Evolutionary conservation across 1,140 invertebrate genomes (phyloP).

Genomic region (Temnothorax nylanderi): DNA sequence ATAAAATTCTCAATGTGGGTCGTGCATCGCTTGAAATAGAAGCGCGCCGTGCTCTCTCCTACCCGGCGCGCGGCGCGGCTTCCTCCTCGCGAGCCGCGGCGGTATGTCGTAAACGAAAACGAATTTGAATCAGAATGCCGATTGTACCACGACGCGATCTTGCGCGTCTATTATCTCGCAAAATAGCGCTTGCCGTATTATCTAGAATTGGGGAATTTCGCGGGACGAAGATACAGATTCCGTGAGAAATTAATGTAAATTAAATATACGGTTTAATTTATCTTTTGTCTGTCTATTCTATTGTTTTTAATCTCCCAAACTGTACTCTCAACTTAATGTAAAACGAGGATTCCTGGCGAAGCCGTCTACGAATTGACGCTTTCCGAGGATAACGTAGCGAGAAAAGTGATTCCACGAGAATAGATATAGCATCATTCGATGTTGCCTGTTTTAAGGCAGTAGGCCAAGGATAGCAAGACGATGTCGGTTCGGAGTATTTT

Average conservation of each 20-base stretch:
- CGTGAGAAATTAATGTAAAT: neutral
- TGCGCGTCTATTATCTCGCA: neutral
- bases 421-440: slow-evolving; percentile 27
- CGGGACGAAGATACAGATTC: neutral
- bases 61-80: neutral
- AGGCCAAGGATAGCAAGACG: slow-evolving; percentile 73
- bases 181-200: neutral
- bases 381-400: neutral
- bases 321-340: neutral
- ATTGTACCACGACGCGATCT: neutral
- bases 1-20: slow-evolving; percentile 82
- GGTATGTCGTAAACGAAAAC: slow-evolving; percentile 54
- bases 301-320: neutral
- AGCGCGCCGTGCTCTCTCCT: slow-evolving; percentile 51
- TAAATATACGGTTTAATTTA: neutral
- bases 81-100: slow-evolving; percentile 30
- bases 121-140: slow-evolving; percentile 42
- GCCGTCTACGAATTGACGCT: neutral
- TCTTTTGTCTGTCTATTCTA: neutral
- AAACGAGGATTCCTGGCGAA: neutral
- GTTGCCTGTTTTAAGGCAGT: slow-evolving; percentile 52
- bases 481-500: slow-evolving; percentile 36
- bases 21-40: slow-evolving; percentile 77
- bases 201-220: neutral
- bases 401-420: slow-evolving; percentile 14